Evolutionary conservation across 2,888 invertebrate genomes (phyloP), one percentile per base, ranked within the genome.

Genomic region (Xestia c-nigrum): DNA sequence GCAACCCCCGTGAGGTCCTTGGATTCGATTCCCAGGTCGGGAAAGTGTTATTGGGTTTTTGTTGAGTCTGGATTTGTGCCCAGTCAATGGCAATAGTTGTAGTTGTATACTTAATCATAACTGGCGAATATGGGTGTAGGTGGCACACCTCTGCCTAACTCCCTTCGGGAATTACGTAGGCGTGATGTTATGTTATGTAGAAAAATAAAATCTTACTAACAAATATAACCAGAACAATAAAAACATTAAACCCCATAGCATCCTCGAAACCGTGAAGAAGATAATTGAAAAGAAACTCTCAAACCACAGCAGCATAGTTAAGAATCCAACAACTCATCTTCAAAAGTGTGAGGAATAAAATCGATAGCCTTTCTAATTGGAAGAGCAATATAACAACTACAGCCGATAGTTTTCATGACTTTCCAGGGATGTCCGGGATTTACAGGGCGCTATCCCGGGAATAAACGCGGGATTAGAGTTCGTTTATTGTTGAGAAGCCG

Each of bases 361-460:
- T 79, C 76, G 59, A 76, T 86, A 61, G 61, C 24, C 63, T 47
- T 47, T 50, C 63, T 84, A 83, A 84, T 84, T 86, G 84, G 69
- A 76, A 66, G 40, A 75, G 68, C 57, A 78, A 65, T 66, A 68
- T 19, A 71, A 67, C 64, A 72, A 6, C 64, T 47, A 24, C 14
- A 40, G 61, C 59, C 59, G 47, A 79, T 79, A 74, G 84, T 71
- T 72, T 81, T 81, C 78, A 78, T 81, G 85, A 85, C 78, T 78
- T 85, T 73, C 64, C 50, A 69, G 83, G 50, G 78, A 78, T 78
- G 66, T 55, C 59, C 40, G 59, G 74, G 86, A 75, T 85, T 78
- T 82, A 82, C 68, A 61, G 52, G 38, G 21, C 66, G 46, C 38
- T 46, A 67, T 74, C 59, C 57, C 64, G 70, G 50, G 61, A 61